These are phyloP conservation scores for Andrena praecox DNA, from an alignment of 2,888 invertebrate genomes.

Conservation along the genomic window DNA sequence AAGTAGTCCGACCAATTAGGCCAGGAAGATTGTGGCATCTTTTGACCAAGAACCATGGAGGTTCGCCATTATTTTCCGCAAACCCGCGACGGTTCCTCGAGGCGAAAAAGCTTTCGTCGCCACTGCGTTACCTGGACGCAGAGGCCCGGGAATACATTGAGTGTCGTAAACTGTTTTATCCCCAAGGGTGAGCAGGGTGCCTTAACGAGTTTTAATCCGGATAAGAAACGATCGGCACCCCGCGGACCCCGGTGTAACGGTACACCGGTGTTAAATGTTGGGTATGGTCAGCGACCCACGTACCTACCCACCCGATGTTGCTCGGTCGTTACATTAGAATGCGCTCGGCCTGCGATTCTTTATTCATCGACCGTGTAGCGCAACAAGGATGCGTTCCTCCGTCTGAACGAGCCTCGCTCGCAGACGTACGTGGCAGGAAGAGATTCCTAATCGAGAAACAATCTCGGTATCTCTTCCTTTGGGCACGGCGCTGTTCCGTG, in stretches of 20 bases:
- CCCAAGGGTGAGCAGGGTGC: slow-evolving; percentile 39
- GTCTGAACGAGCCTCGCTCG: background rate
- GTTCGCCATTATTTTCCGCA: background rate
- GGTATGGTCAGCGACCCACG: slow-evolving; percentile 62
- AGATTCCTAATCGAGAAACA: background rate
- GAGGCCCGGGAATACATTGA: slow-evolving; percentile 6
- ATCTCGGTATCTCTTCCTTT: background rate
- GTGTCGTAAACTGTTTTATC: slow-evolving; percentile 56
- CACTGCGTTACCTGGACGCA: slow-evolving; percentile 10
- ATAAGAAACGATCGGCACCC: slow-evolving; percentile 65
- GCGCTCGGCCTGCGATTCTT: slow-evolving; percentile 45
- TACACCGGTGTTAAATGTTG: slow-evolving; percentile 60
- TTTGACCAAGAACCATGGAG: background rate
- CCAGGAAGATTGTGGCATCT: background rate
- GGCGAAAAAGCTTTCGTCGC: background rate
- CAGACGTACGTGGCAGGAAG: background rate
- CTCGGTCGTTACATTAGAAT: slow-evolving; percentile 53
- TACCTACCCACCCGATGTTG: slow-evolving; percentile 35
- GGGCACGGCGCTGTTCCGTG: too few species aligned
- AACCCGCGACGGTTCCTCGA: background rate
- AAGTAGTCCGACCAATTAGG: too few species aligned
- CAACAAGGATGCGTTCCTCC: slow-evolving; percentile 9
- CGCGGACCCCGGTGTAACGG: slow-evolving; percentile 55
- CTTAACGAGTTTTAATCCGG: slow-evolving; percentile 67
- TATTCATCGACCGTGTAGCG: slow-evolving; percentile 37